Conservation (phyloP, 2,113 vertebrate species). For the Paramormyrops kingsleyae region DNA sequence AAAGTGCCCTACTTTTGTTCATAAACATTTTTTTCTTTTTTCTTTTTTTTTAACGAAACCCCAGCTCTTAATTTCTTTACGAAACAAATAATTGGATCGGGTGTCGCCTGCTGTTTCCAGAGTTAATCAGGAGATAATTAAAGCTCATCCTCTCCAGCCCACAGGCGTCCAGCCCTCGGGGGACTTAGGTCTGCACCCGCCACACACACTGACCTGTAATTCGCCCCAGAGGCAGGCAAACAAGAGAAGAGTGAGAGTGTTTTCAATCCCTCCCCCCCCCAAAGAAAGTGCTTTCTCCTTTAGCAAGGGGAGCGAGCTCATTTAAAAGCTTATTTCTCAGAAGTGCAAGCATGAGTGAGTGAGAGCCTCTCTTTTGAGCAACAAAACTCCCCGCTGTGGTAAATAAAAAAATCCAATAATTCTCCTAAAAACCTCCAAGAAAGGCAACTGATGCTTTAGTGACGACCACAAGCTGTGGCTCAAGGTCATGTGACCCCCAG, state of each 20-base stretch:
- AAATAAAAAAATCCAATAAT: background rate
- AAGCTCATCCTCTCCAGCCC: background rate
- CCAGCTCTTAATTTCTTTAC: background rate
- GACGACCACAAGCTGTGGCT: background rate
- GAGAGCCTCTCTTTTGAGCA: background rate
- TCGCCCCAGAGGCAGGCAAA: background rate
- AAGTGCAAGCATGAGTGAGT: background rate
- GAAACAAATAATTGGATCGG: background rate
- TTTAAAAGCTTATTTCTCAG: slow-evolving; percentile 1
- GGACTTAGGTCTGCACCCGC: background rate
- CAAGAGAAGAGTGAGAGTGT: background rate
- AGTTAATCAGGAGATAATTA: slow-evolving; percentile 8
- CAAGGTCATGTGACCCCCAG: background rate
- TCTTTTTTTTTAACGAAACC: background rate
- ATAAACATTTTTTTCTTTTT: background rate
- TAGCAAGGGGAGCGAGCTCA: background rate
- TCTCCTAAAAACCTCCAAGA: background rate
- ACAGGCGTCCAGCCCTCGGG: background rate
- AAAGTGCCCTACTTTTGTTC: background rate
- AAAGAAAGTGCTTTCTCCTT: background rate
- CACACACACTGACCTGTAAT: background rate
- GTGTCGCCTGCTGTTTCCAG: slow-evolving; percentile 1
- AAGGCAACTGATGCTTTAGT: background rate
- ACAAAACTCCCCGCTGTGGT: background rate
- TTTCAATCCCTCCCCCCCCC: background rate